Base-by-base conservation (phyloP, 2,888 invertebrate genomes). In the Orthosia gracilis region DNA sequence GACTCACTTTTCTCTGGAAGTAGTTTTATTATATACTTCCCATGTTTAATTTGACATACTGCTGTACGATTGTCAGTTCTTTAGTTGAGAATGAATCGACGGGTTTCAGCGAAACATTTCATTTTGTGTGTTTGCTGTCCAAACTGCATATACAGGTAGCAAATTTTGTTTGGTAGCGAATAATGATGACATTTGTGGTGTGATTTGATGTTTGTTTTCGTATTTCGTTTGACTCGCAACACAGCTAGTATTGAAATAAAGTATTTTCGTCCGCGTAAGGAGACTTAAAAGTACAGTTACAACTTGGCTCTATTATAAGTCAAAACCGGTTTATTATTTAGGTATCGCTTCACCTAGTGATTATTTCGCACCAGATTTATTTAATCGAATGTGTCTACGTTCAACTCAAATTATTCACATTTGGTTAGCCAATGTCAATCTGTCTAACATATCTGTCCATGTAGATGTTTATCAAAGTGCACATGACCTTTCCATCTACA, bases 401-500 rank as follows among this genome's bases (percentile, higher is more conserved):
- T 15, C 4, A 55, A 3, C 4, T 23, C 1, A 47, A 23, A 18
- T 18, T 40, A 54, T 47, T 63, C 3, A 15, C 2, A 12, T 26
- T 31, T 18, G 18, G 4, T 31, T 31, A 31, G 23, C 45, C 15
- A 7, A 45, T n/a, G 3, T 7, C 4, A 26, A 17, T 17, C 1
- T 17, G 15, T 0, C 1, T 17, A 21, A 13, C 31, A 4, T 13
- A 40, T 50, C 1, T 50, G 2, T 13, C 1, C 26, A n/a, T 2
- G 4, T 11, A 31, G 13, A 49, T 40, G 21, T 62, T 61, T 50
- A 58, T 73, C 17, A 13, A 40, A 59, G 17, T 47, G n/a, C 23
- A 50, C 2, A n/a, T 83, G 67, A 78, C 55, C 77, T 72, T 72
- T 54, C 50, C 54, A 61, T 47, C 23, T 18, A 40, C 0, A 45